Evolutionary conservation across 2,888 invertebrate genomes (phyloP).

Genomic region (Sabatieria punctata): DNA sequence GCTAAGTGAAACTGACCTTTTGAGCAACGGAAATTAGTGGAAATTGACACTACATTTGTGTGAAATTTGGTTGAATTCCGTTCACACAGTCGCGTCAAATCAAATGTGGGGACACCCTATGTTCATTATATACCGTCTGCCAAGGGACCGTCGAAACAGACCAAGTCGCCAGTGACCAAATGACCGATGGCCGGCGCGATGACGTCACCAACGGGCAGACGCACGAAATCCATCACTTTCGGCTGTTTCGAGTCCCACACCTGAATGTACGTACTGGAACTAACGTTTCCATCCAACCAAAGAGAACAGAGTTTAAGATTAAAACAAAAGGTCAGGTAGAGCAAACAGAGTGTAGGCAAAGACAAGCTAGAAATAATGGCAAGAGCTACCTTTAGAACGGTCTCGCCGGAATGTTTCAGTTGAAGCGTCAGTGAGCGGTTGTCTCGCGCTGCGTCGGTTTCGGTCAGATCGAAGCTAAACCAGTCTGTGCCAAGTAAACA

Average conservation of each 20-base stretch:
- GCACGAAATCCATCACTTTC: constrained; percentile 14
- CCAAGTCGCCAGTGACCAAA: not conserved
- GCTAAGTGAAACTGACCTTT: too few species aligned
- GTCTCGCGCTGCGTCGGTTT: constrained; percentile 15
- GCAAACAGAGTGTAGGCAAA: not conserved
- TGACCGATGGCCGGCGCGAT: constrained; percentile 3
- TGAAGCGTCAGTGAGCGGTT: constrained; percentile 16
- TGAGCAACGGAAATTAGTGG: too few species aligned
- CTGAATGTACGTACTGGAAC: constrained; percentile 7
- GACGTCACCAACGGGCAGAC: constrained; percentile 14
- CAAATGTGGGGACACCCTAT: too few species aligned
- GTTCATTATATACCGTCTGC: too few species aligned
- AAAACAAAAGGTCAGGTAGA: too few species aligned
- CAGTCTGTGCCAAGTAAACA: constrained; percentile 1
- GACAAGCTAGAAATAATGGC: not conserved
- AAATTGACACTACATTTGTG: too few species aligned
- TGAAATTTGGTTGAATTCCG: too few species aligned
- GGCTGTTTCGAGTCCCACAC: constrained; percentile 17
- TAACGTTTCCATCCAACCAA: too few species aligned
- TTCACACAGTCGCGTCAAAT: too few species aligned
- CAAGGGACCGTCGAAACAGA: too few species aligned
- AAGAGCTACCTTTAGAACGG: constrained; percentile 15
- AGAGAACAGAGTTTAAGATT: too few species aligned
- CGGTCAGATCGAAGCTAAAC: constrained; percentile 19
- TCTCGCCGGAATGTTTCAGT: constrained; percentile 19